Evolutionary conservation across 2,888 invertebrate genomes (phyloP).

Genomic region (Dryococelus australis): DNA sequence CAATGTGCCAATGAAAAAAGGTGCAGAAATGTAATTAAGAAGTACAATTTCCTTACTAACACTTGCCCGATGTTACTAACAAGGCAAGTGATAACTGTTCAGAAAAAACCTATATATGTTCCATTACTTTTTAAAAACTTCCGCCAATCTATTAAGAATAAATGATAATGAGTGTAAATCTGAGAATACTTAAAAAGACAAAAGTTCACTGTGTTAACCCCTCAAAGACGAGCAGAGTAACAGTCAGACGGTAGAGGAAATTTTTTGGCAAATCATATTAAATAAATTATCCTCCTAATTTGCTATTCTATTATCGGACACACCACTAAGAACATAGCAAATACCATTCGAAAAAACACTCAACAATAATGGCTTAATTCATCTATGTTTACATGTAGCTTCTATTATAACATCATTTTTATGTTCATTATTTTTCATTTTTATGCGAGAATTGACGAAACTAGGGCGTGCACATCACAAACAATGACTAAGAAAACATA

Average conservation of each 20-base stretch:
- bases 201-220: too few species aligned
- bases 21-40: too few species aligned
- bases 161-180: too few species aligned
- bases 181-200: too few species aligned
- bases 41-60: background rate
- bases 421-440: constrained; percentile 22
- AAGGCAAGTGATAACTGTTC: too few species aligned
- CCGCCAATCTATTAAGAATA: too few species aligned
- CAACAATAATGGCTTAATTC: background rate
- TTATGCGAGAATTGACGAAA: constrained; percentile 39
- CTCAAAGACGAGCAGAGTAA: too few species aligned
- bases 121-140: too few species aligned
- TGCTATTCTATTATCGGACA: background rate
- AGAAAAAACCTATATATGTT: too few species aligned
- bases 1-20: background rate
- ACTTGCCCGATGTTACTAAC: background rate
- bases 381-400: constrained; percentile 1
- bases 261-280: background rate
- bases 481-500: constrained; percentile 42
- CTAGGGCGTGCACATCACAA: constrained; percentile 42
- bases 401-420: background rate
- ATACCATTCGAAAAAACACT: constrained; percentile 4
- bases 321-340: constrained; percentile 16
- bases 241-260: background rate
- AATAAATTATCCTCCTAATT: background rate